Conservation (phyloP, 1,140 invertebrate genomes). For the Drosophila sp. region DNA sequence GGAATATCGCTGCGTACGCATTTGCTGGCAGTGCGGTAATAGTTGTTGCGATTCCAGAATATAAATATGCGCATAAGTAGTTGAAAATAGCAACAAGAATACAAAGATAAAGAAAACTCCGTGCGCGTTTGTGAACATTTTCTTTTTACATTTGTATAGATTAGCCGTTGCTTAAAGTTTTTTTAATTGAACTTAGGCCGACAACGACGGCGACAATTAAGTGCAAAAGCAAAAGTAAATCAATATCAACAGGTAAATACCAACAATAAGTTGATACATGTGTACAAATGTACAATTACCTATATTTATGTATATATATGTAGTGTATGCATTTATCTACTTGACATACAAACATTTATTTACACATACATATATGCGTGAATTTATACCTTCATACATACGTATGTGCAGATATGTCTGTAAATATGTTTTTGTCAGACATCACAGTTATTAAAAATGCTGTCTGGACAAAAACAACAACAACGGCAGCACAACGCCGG, state of each 20-base stretch:
- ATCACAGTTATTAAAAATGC: constrained; percentile 71
- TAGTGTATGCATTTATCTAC: constrained; percentile 17
- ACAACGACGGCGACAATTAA: constrained; percentile 31
- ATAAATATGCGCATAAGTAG: constrained; percentile 14
- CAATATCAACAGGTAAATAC: constrained; percentile 55
- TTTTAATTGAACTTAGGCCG: constrained; percentile 8
- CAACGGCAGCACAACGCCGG: constrained; percentile 24
- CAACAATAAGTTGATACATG: constrained; percentile 35
- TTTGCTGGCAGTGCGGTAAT: constrained; percentile 45
- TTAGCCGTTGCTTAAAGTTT: constrained; percentile 33
- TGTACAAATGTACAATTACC: constrained; percentile 25
- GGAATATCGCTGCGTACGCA: constrained; percentile 25
- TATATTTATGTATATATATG: constrained; percentile 6
- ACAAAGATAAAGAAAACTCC: constrained; percentile 14
- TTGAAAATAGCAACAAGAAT: constrained; percentile 1
- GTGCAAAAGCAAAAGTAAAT: constrained; percentile 32
- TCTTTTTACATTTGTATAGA: constrained; percentile 43
- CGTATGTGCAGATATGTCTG: constrained; percentile 17
- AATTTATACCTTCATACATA: background rate
- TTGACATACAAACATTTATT: background rate
- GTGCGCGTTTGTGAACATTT: constrained; percentile 45
- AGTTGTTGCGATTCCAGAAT: constrained; percentile 19
- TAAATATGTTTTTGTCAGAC: constrained; percentile 28
- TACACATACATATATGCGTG: background rate
- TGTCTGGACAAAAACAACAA: constrained; percentile 39